Evolutionary conservation across 1,140 invertebrate species (phyloP), one percentile per base, ranked within the genome.

Genomic region (Marisa cornuarietis): DNA sequence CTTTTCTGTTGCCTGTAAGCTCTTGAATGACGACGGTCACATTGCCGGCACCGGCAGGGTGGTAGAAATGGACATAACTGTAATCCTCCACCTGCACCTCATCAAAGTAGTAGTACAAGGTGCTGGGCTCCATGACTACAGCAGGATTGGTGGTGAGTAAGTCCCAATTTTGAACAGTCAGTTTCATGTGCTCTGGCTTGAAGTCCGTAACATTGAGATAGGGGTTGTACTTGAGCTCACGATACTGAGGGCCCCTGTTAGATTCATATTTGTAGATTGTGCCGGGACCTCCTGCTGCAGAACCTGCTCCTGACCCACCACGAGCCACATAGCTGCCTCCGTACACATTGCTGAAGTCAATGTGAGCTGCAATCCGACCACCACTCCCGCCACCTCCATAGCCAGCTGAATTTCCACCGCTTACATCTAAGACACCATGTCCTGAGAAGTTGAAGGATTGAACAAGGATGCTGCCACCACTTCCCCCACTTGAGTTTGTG

Each of bases 221-320:
- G 9, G 87, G 87, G 42, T 87, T 85, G 71, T 87, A 88, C 78
- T 88, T 88, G 18, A 88, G 82, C 72, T 88, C 86, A 77, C 87
- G 82, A 80, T 88, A 88, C 61, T 84, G 77, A 51, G 87, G 87
- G 22, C 87, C 86, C 69, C 84, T 76, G 62, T 82, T 82, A 16
- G 86, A 87, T 66, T 88, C 87, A 75, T 85, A 88, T 66, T 87
- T 88, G 75, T 88, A 88, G 6, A 87, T 82, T 9, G 87, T 88
- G 26, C 87, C 87, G 1, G 87, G 87, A 8, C 87, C 87, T 20
- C 68, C 65, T 54, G 78, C 51, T 18, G 74, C 65, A 26, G 49
- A 42, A 20, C 26, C 22, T 65, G 24, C 20, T 49, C 79, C 82
- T 49, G 81, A 78, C n/a, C 87, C 87, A 26, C 87, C 87, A 65